These are phyloP conservation scores for Botia kubotai DNA, from an alignment of 2,797 vertebrate genomes.

Conservation along the genomic window DNA sequence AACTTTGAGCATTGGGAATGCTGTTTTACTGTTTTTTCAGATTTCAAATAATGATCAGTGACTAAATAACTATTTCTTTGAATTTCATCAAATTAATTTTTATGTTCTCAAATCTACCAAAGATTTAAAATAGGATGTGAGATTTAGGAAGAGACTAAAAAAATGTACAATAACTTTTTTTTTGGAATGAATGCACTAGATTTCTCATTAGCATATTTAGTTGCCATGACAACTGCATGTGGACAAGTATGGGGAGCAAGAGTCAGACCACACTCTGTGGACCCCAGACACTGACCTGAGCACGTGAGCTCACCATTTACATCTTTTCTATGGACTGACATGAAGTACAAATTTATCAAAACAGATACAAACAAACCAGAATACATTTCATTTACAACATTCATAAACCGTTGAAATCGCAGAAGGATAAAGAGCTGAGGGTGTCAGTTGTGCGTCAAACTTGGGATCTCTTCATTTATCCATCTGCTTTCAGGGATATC, in stretches of 20 bases:
- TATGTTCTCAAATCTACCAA: neutral
- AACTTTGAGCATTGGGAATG: neutral
- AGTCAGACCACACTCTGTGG: slow-evolving; percentile 2
- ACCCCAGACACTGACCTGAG: slow-evolving; percentile 5
- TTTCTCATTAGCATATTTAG: slow-evolving; percentile 42
- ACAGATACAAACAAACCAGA: slow-evolving; percentile 8
- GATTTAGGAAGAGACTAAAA: neutral
- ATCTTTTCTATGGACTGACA: neutral
- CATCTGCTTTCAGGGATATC: slow-evolving; percentile 29
- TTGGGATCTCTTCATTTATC: slow-evolving; percentile 39
- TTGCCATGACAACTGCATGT: slow-evolving; percentile 51
- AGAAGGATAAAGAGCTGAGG: slow-evolving; percentile 39
- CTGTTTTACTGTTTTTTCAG: neutral
- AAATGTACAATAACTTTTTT: neutral
- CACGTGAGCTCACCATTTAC: neutral
- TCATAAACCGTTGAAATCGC: slow-evolving; percentile 36
- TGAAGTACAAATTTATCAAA: neutral
- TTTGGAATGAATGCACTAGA: neutral
- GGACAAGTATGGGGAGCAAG: neutral
- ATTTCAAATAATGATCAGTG: neutral
- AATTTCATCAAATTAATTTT: neutral
- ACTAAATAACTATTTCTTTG: neutral
- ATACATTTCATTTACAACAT: slow-evolving; percentile 26
- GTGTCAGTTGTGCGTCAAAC: slow-evolving; percentile 34
- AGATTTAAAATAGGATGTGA: neutral